These are phyloP conservation scores for Cylloceria caligata DNA, from an alignment of 2,888 invertebrate species.

Conservation along the genomic window DNA sequence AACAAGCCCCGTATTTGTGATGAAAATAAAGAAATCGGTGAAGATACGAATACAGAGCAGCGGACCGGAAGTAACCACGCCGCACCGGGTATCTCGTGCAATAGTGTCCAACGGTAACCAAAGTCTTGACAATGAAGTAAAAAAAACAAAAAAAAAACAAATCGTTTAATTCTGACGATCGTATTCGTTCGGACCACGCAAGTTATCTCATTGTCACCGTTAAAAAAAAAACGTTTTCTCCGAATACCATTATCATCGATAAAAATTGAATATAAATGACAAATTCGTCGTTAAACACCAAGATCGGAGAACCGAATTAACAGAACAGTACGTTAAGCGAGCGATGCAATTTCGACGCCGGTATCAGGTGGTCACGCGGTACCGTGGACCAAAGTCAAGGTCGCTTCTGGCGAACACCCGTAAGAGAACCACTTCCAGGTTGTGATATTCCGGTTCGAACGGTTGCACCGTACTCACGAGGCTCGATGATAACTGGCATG, in stretches of 20 bases:
- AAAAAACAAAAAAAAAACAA: neutral
- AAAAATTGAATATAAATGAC: neutral
- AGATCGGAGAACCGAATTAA: neutral
- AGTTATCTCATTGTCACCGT: neutral
- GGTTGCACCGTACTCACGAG: conserved; percentile 4
- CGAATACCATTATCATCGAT: conserved; percentile 4
- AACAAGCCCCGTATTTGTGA: neutral
- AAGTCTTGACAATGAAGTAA: neutral
- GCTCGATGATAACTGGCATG: conserved; percentile 31
- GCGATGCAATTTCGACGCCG: conserved; percentile 10
- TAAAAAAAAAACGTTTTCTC: neutral
- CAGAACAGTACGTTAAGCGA: no score
- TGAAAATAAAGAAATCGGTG: neutral
- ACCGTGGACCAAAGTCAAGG: conserved; percentile 63
- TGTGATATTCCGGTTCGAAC: conserved; percentile 19
- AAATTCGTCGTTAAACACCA: neutral
- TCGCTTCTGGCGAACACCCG: conserved; percentile 38
- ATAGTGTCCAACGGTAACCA: neutral
- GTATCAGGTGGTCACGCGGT: conserved; percentile 56
- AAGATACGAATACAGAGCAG: neutral
- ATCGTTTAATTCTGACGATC: neutral
- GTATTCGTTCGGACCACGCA: neutral
- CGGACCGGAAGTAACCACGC: neutral
- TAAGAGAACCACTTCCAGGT: conserved; percentile 19
- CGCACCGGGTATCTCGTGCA: conserved; percentile 18